These are phyloP conservation scores for Drosophila tani DNA, from an alignment of 1,140 invertebrate species.

Conservation along the genomic window DNA sequence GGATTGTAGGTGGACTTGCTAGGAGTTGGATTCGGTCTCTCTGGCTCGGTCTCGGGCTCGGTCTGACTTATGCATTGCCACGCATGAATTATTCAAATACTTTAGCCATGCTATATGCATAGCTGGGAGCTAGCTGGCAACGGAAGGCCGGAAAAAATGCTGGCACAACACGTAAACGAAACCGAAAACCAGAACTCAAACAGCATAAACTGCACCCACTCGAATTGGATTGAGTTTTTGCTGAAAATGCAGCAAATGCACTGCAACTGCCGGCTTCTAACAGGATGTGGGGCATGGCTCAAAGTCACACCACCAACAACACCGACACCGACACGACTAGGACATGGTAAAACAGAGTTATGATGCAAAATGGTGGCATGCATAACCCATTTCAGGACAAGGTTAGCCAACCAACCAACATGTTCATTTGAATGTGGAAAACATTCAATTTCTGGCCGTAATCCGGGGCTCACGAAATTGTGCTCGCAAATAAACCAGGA, in stretches of 20 bases:
- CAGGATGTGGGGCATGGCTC: constrained; percentile 11
- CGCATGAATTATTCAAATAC: constrained; percentile 77
- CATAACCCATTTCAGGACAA: constrained; percentile 14
- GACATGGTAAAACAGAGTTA: constrained; percentile 38
- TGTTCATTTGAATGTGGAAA: constrained; percentile 20
- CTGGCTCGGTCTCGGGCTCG: constrained; percentile 28
- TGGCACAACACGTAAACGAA: constrained; percentile 36
- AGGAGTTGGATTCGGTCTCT: constrained; percentile 19
- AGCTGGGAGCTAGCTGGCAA: constrained; percentile 32
- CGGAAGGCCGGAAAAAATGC: constrained; percentile 34
- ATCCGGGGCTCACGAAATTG: constrained; percentile 19
- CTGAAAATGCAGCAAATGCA: constrained; percentile 20
- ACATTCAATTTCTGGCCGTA: constrained; percentile 16
- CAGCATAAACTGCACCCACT: constrained; percentile 69
- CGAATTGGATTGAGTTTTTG: constrained; percentile 65
- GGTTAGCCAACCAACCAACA: constrained; percentile 23
- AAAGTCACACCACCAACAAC: constrained; percentile 22
- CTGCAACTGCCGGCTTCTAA: constrained; percentile 14
- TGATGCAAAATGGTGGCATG: constrained; percentile 34
- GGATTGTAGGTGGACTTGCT: background rate
- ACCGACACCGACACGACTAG: background rate
- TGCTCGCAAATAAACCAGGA: constrained; percentile 32
- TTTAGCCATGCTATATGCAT: constrained; percentile 48
- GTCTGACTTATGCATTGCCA: constrained; percentile 76
- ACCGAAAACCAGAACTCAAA: constrained; percentile 67